These are phyloP conservation scores for Caenorhabditis brenneri DNA, from an alignment of 1,140 invertebrate genomes.

Conservation along the genomic window DNA sequence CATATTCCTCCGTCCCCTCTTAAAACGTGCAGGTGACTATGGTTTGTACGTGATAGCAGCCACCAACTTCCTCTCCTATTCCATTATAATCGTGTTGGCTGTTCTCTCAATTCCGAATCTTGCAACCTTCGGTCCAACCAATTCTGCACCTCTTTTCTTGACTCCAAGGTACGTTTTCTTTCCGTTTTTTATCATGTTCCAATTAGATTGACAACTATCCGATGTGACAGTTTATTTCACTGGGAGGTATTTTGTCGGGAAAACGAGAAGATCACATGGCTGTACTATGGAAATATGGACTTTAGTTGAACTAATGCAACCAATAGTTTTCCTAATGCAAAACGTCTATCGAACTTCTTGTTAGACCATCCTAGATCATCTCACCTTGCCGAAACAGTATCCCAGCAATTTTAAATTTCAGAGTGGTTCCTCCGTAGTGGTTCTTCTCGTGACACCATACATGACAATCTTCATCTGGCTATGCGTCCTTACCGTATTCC, in stretches of 20 bases:
- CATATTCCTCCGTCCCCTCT: slow-evolving; percentile 31
- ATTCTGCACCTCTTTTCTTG: slow-evolving; percentile 23
- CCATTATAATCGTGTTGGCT: slow-evolving; percentile 9
- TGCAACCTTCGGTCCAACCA: slow-evolving; percentile 43
- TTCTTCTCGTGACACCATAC: slow-evolving; percentile 45
- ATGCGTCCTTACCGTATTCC: slow-evolving; percentile 35
- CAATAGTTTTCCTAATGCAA: too few relatives aligned
- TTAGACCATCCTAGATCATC: too few relatives aligned
- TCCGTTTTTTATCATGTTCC: not conserved
- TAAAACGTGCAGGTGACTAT: slow-evolving; percentile 45
- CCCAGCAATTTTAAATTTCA: slow-evolving; percentile 19
- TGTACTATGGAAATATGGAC: not conserved
- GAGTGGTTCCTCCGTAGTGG: slow-evolving; percentile 36
- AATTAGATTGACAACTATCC: not conserved
- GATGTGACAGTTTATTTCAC: not conserved
- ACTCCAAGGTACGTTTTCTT: slow-evolving; percentile 37
- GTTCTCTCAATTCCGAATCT: slow-evolving; percentile 39
- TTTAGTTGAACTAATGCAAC: too few relatives aligned
- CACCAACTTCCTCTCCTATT: slow-evolving; percentile 36
- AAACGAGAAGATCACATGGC: not conserved
- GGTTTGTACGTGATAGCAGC: slow-evolving; percentile 17
- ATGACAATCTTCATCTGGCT: slow-evolving; percentile 45
- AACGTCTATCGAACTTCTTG: not conserved
- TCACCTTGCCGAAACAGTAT: too few relatives aligned
- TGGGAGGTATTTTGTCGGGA: not conserved